Evolutionary conservation across 2,888 invertebrate species (phyloP).

Genomic region (Gymnosoma rotundatum): DNA sequence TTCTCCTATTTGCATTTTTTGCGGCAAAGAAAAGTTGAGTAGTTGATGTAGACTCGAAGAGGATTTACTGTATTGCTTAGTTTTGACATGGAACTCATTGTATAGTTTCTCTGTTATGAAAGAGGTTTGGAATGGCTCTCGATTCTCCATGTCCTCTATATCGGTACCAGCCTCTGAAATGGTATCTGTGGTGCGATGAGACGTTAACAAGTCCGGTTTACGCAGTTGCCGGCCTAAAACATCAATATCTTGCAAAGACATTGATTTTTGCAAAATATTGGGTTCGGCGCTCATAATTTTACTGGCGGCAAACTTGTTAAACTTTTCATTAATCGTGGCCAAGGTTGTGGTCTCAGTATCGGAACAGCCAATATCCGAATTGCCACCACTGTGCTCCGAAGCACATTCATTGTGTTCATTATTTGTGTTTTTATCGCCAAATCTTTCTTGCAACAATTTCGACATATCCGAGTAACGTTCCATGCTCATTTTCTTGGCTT

Average conservation of each 20-base stretch:
- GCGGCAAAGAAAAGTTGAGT: slow-evolving; percentile 80
- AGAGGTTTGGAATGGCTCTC: slow-evolving; percentile 83
- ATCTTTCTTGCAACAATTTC: slow-evolving; percentile 87
- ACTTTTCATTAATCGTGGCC: slow-evolving; percentile 75
- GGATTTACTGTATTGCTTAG: slow-evolving; percentile 86
- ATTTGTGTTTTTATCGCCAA: slow-evolving; percentile 82
- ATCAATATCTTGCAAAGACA: slow-evolving; percentile 81
- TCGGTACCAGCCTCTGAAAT: slow-evolving; percentile 80
- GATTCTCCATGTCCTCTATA: slow-evolving; percentile 78
- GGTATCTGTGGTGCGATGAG: slow-evolving; percentile 76
- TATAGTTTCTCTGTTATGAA: slow-evolving; percentile 88
- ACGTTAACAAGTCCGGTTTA: slow-evolving; percentile 79
- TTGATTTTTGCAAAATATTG: slow-evolving; percentile 79
- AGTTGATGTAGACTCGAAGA: slow-evolving; percentile 84
- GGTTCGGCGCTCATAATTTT: slow-evolving; percentile 56
- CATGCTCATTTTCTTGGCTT: slow-evolving; percentile 87
- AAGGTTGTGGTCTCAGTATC: slow-evolving; percentile 79
- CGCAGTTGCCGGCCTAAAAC: slow-evolving; percentile 75
- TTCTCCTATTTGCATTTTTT: slow-evolving; percentile 84
- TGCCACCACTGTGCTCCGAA: slow-evolving; percentile 74
- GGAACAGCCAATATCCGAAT: slow-evolving; percentile 74
- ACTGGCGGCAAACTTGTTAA: slow-evolving; percentile 70
- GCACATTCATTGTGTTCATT: slow-evolving; percentile 72
- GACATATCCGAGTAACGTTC: slow-evolving; percentile 89
- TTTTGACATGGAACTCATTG: slow-evolving; percentile 88